Percentiles rank a stretch among this genome's conserved stretches.
These are phyloP conservation scores for Nomada fucata DNA, from an alignment of 2,888 invertebrate species.

Conservation along the genomic window DNA sequence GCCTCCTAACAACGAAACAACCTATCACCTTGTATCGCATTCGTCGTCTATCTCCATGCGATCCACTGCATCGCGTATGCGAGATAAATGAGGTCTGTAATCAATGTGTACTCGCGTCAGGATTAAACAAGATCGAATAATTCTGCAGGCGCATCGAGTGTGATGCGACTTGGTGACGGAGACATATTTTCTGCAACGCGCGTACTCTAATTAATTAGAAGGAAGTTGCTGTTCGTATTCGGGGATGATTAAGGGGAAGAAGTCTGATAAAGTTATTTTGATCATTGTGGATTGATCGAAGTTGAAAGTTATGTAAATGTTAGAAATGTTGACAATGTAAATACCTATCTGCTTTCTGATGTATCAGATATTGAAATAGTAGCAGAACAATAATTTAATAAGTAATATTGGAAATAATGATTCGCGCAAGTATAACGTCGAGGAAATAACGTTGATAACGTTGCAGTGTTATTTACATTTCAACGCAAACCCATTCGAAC, in stretches of 20 bases:
- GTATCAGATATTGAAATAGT: background rate
- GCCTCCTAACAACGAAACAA: constrained; percentile 37
- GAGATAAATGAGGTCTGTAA: constrained; percentile 24
- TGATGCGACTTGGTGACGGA: background rate
- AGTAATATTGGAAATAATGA: background rate
- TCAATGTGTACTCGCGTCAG: constrained; percentile 10
- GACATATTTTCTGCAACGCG: background rate
- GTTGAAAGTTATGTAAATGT: no score
- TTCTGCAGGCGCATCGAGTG: no score
- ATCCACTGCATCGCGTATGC: constrained; percentile 24
- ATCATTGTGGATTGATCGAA: no score
- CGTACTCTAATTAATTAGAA: background rate
- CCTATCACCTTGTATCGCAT: constrained; percentile 34
- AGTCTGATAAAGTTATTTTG: no score
- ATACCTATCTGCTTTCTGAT: background rate
- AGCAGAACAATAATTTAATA: background rate
- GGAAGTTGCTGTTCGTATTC: background rate
- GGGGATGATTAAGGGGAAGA: background rate
- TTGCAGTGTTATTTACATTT: constrained; percentile 23
- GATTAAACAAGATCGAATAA: constrained; percentile 25
- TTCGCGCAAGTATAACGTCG: background rate
- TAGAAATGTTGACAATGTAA: no score
- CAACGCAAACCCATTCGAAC: background rate
- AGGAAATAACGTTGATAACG: background rate
- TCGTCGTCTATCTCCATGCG: background rate